Evolutionary conservation across 2,113 vertebrate genomes (phyloP).

Genomic region (Myodes glareolus): DNA sequence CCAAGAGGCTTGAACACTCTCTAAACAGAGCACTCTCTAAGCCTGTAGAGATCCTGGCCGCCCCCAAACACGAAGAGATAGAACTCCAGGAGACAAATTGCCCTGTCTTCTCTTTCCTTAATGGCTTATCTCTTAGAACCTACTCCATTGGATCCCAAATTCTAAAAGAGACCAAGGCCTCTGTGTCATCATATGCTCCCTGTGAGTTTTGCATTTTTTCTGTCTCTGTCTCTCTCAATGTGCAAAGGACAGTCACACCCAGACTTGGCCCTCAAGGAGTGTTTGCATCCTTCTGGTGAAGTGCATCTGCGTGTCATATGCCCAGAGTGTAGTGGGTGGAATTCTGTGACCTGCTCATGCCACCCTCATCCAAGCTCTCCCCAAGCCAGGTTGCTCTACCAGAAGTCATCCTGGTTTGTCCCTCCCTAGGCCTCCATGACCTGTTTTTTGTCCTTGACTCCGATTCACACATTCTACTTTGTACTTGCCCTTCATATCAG

Average conservation of each 20-base stretch:
- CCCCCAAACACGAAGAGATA: not conserved
- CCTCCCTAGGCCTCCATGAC: not conserved
- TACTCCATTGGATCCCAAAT: not conserved
- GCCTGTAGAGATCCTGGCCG: not conserved
- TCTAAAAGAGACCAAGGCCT: not conserved
- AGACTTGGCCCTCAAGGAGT: not conserved
- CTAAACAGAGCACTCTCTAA: not conserved
- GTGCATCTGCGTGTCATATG: not conserved
- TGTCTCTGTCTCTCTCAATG: not conserved
- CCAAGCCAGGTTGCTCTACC: not conserved
- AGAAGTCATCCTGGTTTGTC: not conserved
- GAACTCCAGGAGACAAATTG: not conserved
- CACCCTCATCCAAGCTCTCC: not conserved
- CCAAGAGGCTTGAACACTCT: not conserved
- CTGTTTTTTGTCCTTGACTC: not conserved
- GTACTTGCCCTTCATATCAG: not conserved
- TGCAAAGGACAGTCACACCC: not conserved
- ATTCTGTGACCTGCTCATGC: not conserved
- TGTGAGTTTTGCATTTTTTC: not conserved
- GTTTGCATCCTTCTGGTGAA: not conserved
- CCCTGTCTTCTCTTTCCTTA: not conserved
- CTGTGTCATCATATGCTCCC: not conserved
- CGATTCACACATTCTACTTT: not conserved
- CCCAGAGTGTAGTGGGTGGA: not conserved
- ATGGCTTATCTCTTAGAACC: not conserved